Conservation (phyloP, 2,797 vertebrate species). For the Glyptemys insculpta region DNA sequence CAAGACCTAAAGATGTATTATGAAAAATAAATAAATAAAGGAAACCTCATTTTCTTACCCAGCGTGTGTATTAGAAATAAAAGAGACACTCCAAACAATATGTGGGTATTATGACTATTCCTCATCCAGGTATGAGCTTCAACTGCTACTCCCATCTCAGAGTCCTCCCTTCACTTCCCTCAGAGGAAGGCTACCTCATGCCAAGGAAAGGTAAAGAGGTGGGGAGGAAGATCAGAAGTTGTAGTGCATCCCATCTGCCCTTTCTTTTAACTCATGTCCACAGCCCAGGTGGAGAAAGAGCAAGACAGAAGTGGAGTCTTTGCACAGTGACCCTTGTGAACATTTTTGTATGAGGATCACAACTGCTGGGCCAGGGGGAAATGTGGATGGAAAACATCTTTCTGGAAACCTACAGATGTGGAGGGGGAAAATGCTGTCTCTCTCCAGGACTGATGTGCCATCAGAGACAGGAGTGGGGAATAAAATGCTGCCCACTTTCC, state of each 20-base stretch:
- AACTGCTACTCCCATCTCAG: slow-evolving; percentile 6
- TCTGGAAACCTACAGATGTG: neutral
- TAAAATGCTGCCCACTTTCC: neutral
- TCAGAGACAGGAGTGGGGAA: neutral
- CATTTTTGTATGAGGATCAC: neutral
- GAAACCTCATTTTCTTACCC: neutral
- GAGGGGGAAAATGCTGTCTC: neutral
- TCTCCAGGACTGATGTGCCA: neutral
- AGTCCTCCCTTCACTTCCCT: neutral
- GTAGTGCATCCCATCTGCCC: neutral
- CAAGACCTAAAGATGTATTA: neutral
- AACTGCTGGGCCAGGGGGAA: neutral
- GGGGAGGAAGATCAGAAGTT: neutral
- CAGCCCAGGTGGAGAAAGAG: neutral
- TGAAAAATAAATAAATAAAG: neutral
- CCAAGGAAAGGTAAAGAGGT: neutral
- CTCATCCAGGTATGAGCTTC: slow-evolving; percentile 12
- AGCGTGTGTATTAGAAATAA: neutral
- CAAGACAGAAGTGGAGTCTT: neutral
- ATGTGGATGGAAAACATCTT: neutral
- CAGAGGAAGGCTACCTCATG: neutral
- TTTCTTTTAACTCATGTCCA: neutral
- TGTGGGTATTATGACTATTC: neutral
- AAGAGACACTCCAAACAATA: neutral
- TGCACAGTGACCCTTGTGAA: neutral